Conservation (phyloP, 2,113 vertebrate species). For the Penelope pileata region DNA sequence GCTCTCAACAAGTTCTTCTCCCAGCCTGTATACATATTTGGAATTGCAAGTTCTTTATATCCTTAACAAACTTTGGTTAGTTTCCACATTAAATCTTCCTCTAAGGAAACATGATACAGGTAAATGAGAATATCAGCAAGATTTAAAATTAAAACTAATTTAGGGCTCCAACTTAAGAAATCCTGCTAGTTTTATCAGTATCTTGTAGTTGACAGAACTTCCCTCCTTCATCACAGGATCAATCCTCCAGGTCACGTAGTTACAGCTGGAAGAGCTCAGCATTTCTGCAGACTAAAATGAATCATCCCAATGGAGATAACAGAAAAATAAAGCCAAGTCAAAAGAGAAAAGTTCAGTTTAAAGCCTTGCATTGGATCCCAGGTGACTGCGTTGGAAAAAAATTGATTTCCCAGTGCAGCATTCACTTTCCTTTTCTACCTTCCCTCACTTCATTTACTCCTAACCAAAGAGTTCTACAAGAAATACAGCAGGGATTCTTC, state of each 20-base stretch:
- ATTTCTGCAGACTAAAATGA: neutral
- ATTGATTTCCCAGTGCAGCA: neutral
- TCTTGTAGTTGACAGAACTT: neutral
- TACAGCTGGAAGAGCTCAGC: neutral
- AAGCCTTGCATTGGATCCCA: neutral
- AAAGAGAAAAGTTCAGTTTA: neutral
- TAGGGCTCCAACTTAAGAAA: neutral
- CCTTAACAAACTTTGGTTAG: neutral
- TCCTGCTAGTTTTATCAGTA: neutral
- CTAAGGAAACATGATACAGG: neutral
- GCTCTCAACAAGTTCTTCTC: too few species aligned
- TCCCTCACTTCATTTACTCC: neutral
- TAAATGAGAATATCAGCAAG: neutral
- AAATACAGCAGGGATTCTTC: neutral
- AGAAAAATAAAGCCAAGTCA: neutral
- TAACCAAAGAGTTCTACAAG: neutral
- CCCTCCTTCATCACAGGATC: neutral
- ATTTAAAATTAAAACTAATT: neutral
- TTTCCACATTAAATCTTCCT: accelerated
- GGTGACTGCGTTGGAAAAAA: neutral
- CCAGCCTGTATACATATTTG: too few species aligned
- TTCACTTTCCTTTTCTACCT: neutral
- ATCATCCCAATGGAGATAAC: neutral
- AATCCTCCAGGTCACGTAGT: neutral
- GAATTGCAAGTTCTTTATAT: neutral